A percentile compares a stretch with the other conserved stretches of the same genome.
phyloP scores from a whole-genome alignment of 2,888 invertebrate species.

The Trichogramma dendrolimi region DNA sequence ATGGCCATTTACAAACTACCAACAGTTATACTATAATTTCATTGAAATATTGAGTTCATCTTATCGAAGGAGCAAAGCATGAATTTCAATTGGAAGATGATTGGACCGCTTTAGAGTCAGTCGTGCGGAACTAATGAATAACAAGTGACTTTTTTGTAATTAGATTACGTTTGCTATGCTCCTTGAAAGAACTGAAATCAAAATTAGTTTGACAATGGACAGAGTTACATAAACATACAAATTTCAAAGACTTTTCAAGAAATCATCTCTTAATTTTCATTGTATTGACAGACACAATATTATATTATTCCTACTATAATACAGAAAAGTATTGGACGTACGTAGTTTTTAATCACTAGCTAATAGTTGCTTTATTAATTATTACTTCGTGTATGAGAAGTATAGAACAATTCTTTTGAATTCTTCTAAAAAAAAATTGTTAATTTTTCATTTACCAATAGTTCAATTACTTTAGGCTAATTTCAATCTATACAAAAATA shows the following conservation, averaged over 20 bases:
- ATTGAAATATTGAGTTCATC: conserved; percentile 30
- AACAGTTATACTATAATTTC: conserved; percentile 44
- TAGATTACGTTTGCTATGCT: conserved; percentile 17
- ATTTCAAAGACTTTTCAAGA: conserved; percentile 29
- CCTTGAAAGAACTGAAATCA: conserved; percentile 5
- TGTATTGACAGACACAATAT: conserved; percentile 25
- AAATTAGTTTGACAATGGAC: conserved; percentile 12
- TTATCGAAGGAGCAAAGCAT: conserved; percentile 34
- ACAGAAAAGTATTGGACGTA: conserved; percentile 11
- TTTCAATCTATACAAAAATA: no score
- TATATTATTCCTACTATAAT: conserved; percentile 2
- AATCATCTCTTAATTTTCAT: conserved; percentile 31
- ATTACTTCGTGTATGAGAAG: conserved; percentile 11
- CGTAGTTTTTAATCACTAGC: conserved; percentile 3
- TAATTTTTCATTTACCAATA: no score
- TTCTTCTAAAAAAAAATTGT: no score
- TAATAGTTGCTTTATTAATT: conserved; percentile 13
- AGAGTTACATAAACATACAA: conserved; percentile 1
- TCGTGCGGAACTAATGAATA: conserved; percentile 49
- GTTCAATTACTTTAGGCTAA: no score
- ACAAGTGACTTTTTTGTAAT: conserved; percentile 33
- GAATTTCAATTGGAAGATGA: conserved; percentile 39
- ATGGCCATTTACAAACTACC: conserved; percentile 44
- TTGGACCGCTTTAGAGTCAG: conserved; percentile 50
- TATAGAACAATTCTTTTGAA: no score